Conservation (phyloP, 2,888 invertebrate species). For the Machimus atricapillus region DNA sequence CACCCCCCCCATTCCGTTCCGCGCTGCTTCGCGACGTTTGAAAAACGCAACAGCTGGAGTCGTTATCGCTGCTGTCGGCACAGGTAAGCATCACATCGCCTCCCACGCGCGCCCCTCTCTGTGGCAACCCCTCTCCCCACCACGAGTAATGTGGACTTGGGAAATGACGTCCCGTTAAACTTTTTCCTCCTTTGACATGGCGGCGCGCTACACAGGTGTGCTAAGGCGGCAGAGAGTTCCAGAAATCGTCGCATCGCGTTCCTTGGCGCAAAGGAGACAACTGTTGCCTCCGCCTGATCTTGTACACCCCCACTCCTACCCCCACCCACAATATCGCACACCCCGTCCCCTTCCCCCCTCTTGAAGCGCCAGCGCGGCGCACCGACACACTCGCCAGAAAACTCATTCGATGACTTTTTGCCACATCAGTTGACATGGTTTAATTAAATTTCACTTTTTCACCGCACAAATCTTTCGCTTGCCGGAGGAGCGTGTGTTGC, state of each 20-base stretch:
- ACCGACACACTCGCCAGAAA: slow-evolving; percentile 13
- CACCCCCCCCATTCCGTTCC: background rate
- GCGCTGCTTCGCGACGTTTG: background rate
- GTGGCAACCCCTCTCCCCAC: background rate
- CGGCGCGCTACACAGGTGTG: slow-evolving; percentile 5
- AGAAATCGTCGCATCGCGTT: slow-evolving; percentile 42
- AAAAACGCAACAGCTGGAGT: slow-evolving; percentile 26
- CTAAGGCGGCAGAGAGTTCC: slow-evolving; percentile 35
- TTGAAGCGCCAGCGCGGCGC: background rate
- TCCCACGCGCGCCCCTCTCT: background rate
- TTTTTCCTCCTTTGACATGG: slow-evolving; percentile 36
- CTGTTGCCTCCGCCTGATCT: slow-evolving; percentile 42
- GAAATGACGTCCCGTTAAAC: slow-evolving; percentile 37
- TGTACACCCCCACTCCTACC: background rate
- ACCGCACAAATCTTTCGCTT: slow-evolving; percentile 45
- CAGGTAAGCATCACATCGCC: slow-evolving; percentile 25
- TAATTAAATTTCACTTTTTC: slow-evolving; percentile 52
- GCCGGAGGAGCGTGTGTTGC: background rate
- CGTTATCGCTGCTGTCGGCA: slow-evolving; percentile 23
- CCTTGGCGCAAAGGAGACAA: slow-evolving; percentile 44
- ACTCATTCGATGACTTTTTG: slow-evolving; percentile 45
- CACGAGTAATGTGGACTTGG: background rate
- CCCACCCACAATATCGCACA: background rate
- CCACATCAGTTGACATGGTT: slow-evolving; percentile 52
- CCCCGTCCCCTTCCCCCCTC: too few relatives aligned